Evolutionary conservation across 2,797 vertebrate genomes (phyloP), one percentile per base, ranked within the genome.

Genomic region (Podargus strigoides): DNA sequence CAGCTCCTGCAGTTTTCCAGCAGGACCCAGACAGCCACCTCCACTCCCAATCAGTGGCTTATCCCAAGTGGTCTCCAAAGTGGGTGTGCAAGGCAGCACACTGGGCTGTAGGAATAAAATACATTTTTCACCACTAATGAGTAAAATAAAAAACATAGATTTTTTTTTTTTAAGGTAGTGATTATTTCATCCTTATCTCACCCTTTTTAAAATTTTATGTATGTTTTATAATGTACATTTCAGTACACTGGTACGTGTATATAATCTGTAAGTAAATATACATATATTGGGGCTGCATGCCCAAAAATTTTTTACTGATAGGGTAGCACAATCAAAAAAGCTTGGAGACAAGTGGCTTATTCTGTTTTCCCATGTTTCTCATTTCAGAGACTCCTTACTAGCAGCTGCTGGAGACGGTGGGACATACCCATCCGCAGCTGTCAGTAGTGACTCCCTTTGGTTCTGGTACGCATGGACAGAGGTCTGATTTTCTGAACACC

Each of bases 391-490:
- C 12, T 58, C 28, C 30, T 39, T 42, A 6, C 30, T 11, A 12
- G 77, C 26, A 59, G 66, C 26, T 36, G 37, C 63, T 63, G 72
- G 67, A 47, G 46, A 64, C 10, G 2, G 6, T 1, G 3, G 62
- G 74, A 37, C 10, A 8, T 5, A 15, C n/a, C 20, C 36, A 49
- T 77, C 42, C 6, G 0, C 3, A 3, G 34, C 46, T 6, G 0
- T 3, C 46, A 11, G 20, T 4, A n/a, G 28, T 4, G 10, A 39
- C 24, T 52, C 32, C 36, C 15, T 63, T 64, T 5, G 6, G 12
- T 7, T 15, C 63, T 11, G 12, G 12, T n/a, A 20, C 3, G 1
- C 28, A 23, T 0, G 1, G 34, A 8, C 55, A 53, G 42, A 52
- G 19, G 8, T 72, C 27, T 28, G 27, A 30, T 12, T 46, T 70